Evolutionary conservation across 2,797 vertebrate species (phyloP).

Genomic region (Betta splendens): DNA sequence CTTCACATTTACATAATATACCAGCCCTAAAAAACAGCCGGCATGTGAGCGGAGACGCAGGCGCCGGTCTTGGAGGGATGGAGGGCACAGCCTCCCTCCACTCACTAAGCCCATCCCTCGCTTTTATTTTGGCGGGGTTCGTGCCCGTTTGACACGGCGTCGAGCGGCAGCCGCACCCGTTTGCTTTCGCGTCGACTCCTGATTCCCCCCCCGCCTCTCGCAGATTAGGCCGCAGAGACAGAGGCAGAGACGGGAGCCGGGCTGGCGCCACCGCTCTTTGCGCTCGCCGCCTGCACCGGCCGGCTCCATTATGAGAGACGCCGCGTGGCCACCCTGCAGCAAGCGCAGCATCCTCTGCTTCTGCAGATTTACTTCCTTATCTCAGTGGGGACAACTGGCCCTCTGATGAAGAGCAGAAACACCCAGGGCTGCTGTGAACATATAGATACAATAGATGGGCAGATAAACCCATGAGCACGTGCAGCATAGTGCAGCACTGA

Average conservation of each 20-base stretch:
- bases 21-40: conserved; percentile 23
- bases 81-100: conserved; percentile 10
- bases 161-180: too few relatives aligned
- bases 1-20: conserved; percentile 58
- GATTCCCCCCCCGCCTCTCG: conserved; percentile 44
- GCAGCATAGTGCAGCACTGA: conserved; percentile 14
- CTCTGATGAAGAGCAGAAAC: conserved; percentile 68
- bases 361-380: conserved; percentile 80
- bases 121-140: conserved; percentile 12
- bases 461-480: conserved; percentile 46
- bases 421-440: conserved; percentile 63
- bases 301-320: conserved; percentile 76
- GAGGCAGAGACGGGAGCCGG: conserved; percentile 63
- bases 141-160: conserved; percentile 16
- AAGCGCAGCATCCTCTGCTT: conserved; percentile 74
- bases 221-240: conserved; percentile 49
- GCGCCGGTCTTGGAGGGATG: conserved; percentile 11
- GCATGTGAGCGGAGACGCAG: conserved; percentile 18
- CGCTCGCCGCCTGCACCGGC: conserved; percentile 75
- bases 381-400: conserved; percentile 70
- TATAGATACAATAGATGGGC: conserved; percentile 57
- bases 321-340: conserved; percentile 76
- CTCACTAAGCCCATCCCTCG: conserved; percentile 32
- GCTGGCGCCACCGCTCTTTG: conserved; percentile 74
- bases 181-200: conserved; percentile 10